These are phyloP conservation scores for Phaethornis superciliosus DNA, from an alignment of 2,113 vertebrate genomes.

Conservation along the genomic window DNA sequence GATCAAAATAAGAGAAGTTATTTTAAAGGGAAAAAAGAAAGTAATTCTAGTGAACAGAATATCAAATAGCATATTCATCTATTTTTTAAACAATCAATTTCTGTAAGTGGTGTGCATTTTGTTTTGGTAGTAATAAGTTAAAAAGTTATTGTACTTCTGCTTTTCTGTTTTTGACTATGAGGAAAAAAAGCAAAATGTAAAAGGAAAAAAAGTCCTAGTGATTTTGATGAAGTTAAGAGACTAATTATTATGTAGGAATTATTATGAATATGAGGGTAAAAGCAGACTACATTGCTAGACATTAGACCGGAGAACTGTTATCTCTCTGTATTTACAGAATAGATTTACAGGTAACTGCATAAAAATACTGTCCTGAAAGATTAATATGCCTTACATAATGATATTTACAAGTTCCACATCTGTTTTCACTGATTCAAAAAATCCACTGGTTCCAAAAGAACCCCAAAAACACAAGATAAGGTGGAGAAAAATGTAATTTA, in stretches of 20 bases:
- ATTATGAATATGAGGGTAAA: neutral
- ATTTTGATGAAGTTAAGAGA: neutral
- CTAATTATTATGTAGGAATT: neutral
- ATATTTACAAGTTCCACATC: neutral
- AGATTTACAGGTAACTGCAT: neutral
- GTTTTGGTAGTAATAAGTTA: neutral
- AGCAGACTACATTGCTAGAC: neutral
- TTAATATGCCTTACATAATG: neutral
- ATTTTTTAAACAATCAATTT: slow-evolving; percentile 44
- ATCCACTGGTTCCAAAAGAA: neutral
- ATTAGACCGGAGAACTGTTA: neutral
- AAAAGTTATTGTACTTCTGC: neutral
- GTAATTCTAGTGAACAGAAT: slow-evolving; percentile 9
- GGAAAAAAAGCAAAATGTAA: neutral
- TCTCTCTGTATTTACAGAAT: neutral
- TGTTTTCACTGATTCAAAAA: neutral
- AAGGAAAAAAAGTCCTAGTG: neutral
- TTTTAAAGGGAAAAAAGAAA: slow-evolving; percentile 38
- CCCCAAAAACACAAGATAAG: neutral
- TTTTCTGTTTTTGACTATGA: neutral
- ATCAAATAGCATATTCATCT: neutral
- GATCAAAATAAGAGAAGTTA: slow-evolving; percentile 30
- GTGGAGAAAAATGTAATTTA: neutral
- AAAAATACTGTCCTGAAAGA: neutral
- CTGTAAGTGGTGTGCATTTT: neutral